Base-by-base conservation (phyloP, 2,797 vertebrate genomes). In the Pangasius krempfi region DNA sequence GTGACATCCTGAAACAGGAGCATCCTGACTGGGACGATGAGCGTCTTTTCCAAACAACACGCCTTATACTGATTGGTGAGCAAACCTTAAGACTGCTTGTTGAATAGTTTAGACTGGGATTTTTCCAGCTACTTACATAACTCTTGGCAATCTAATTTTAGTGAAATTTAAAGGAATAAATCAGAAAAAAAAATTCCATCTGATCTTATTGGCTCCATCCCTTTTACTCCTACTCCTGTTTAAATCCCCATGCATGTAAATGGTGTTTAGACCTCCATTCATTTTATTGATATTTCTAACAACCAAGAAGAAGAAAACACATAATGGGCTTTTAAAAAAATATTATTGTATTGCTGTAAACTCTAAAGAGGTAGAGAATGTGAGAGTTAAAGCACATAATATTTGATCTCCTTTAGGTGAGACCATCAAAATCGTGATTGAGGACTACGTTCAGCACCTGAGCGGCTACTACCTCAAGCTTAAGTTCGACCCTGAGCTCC, bases 361-460 rank as follows among this genome's bases (percentile, higher is more conserved):
- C 52, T 84, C 3, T 5, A 22, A 52, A 54, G 1, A 70, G n/a
- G 5, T 84, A 33, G 20, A 70, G n/a, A 84, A 22, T 18, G 13
- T 22, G 20, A 68, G 10, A 4, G 4, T 33, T 52, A 66, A 33
- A 78, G 0, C 8, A 25, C 5, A 47, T 33, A 68, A 27, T 80
- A 25, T 81, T 81, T 37, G 4, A 37, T 84, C n/a, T 82, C 54
- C 72, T 87, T 89, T 83, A 99, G 99, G 99, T 84, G 98, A 99
- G 91, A 99, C 98, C n/a, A 99, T 99, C 92, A 99, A 99, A 95
- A 99, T 99, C 0, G 98, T 99, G 72, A 99, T 99, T 2, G 99
- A 99, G 93, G 99, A 99, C 93, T 99, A 99, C 0, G 99, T 99
- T 62, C 98, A 99, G 92, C 99, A 99, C 90, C 94, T 99, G 92